These are phyloP conservation scores for Palythoa grandis DNA, from an alignment of 92 coral and sea anemone species.

Conservation along the genomic window DNA sequence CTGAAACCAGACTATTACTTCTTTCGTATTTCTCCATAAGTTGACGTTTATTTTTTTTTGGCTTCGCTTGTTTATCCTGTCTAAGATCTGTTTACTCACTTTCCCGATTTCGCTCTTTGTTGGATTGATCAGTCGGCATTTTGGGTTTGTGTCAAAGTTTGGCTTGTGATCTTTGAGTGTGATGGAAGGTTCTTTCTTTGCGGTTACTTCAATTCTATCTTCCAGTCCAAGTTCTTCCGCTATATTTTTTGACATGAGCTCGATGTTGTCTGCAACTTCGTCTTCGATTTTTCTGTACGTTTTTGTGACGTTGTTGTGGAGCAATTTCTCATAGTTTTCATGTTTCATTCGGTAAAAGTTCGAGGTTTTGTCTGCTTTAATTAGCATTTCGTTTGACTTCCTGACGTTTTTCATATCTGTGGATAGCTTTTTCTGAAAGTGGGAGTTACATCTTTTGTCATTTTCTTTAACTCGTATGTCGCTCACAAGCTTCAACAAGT, in stretches of 20 bases:
- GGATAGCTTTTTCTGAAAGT: not conserved
- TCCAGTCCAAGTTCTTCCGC: slow-evolving; percentile 2
- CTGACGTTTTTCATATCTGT: slow-evolving; percentile 2
- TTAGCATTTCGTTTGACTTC: not conserved
- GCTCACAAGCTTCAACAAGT: no score
- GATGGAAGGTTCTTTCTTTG: not conserved
- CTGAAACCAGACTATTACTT: not conserved
- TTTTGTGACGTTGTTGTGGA: slow-evolving; percentile 2
- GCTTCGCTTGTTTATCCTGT: not conserved
- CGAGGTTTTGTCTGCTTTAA: not conserved
- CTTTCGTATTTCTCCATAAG: not conserved
- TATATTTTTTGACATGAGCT: not conserved
- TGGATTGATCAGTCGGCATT: no score
- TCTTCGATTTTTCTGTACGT: slow-evolving; percentile 9
- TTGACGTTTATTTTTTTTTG: not conserved
- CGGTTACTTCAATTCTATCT: not conserved
- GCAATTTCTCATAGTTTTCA: slow-evolving; percentile 1
- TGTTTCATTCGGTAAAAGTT: slow-evolving; percentile 6
- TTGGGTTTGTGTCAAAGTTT: no score
- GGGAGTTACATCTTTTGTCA: not conserved
- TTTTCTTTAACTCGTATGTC: not conserved
- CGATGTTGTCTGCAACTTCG: not conserved
- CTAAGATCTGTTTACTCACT: no score
- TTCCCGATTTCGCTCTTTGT: no score
- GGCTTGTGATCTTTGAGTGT: not conserved